Conservation (phyloP, 2,113 vertebrate species). For the Muscicapa adusta region DNA sequence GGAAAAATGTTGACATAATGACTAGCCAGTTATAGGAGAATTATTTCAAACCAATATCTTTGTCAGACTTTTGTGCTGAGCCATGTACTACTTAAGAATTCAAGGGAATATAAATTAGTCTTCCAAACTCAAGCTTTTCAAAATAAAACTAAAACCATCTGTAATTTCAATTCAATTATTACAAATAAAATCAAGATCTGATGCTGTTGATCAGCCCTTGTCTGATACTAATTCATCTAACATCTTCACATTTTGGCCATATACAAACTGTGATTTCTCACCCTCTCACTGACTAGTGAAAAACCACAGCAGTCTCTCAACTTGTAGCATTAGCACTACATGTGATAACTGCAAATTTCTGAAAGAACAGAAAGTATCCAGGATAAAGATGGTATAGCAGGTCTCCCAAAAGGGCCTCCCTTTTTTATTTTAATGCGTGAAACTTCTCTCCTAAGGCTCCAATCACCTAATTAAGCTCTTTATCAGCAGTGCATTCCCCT, state of each 20-base stretch:
- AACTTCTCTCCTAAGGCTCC: background rate
- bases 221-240: background rate
- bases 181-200: background rate
- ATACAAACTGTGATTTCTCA: background rate
- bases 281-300: background rate
- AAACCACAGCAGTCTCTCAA: background rate
- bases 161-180: background rate
- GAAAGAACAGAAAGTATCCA: background rate
- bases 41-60: background rate
- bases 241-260: background rate
- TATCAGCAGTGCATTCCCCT: background rate
- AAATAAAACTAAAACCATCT: background rate
- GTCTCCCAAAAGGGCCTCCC: background rate
- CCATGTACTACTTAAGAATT: background rate
- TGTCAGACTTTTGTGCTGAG: background rate
- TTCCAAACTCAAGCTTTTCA: background rate
- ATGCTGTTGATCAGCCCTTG: background rate
- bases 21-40: background rate
- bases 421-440: background rate
- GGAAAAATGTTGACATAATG: background rate
- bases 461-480: background rate
- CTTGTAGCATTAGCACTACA: background rate
- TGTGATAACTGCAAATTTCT: background rate
- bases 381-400: background rate
- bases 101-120: background rate